phyloP scores from a whole-genome alignment of 2,888 invertebrate genomes.

The Lithophane leautieri region DNA sequence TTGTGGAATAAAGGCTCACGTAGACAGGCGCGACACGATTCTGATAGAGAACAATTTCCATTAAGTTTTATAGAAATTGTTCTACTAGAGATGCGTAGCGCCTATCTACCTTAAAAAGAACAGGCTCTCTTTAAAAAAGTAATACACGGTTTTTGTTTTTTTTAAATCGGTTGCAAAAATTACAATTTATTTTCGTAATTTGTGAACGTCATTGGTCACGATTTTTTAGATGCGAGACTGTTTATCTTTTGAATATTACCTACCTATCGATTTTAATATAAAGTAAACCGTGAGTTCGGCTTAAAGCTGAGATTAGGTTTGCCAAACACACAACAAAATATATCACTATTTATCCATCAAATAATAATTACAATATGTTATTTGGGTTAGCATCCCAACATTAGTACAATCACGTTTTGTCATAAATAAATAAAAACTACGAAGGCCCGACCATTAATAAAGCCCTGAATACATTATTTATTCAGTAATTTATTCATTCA shows the following conservation, averaged over 20 bases:
- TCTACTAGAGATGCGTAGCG: too few relatives aligned
- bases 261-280: neutral
- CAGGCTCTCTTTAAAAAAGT: too few relatives aligned
- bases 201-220: neutral
- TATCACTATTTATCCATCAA: neutral
- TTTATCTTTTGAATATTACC: neutral
- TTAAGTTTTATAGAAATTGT: too few relatives aligned
- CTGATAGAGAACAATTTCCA: too few relatives aligned
- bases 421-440: conserved; percentile 51
- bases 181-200: neutral
- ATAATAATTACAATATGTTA: neutral
- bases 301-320: neutral
- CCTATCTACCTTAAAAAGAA: too few relatives aligned
- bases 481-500: conserved; percentile 54
- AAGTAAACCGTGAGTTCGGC: neutral
- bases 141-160: too few relatives aligned
- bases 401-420: conserved; percentile 20
- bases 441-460: conserved; percentile 32
- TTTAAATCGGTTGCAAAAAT: too few relatives aligned
- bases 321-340: neutral
- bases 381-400: neutral
- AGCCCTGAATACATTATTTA: conserved; percentile 37
- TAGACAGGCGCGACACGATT: too few relatives aligned
- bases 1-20: too few relatives aligned
- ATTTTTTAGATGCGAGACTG: neutral